Conservation (phyloP, 2,113 vertebrate species). For the Tympanuchus pallidicinctus region DNA sequence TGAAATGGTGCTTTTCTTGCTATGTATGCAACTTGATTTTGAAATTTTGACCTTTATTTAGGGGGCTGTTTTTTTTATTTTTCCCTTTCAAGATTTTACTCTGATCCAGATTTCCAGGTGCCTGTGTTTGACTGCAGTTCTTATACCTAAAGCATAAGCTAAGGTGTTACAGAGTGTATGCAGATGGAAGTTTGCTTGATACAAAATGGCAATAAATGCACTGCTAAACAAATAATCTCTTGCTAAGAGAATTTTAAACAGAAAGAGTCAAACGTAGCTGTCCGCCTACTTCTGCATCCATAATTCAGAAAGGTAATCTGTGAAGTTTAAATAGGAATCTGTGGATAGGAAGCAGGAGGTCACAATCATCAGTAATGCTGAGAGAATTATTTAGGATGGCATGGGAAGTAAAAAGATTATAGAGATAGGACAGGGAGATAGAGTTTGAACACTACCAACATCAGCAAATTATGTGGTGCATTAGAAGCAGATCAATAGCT, state of each 20-base stretch:
- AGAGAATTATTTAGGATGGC: conserved; percentile 34
- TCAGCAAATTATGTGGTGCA: conserved; percentile 24
- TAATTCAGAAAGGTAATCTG: not conserved
- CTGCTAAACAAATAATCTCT: not conserved
- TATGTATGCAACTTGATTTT: not conserved
- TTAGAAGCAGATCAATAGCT: conserved; percentile 21
- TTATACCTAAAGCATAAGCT: not conserved
- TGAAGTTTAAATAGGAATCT: not conserved
- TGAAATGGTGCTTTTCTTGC: not conserved
- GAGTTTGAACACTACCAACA: not conserved
- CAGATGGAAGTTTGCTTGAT: not conserved
- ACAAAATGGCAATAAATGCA: not conserved
- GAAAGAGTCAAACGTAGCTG: not conserved
- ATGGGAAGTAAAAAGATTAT: not conserved
- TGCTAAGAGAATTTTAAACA: not conserved
- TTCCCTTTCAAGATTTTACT: not conserved
- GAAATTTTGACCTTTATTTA: not conserved
- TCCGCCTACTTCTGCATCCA: not conserved
- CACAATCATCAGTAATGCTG: not conserved
- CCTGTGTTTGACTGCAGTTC: not conserved
- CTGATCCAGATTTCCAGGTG: not conserved
- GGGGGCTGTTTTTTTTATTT: not conserved
- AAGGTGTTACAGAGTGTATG: not conserved
- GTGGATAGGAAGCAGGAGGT: not conserved
- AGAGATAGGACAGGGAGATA: not conserved